These are phyloP conservation scores for Paracyclopina nana DNA, from an alignment of 1,140 invertebrate genomes.

Conservation along the genomic window DNA sequence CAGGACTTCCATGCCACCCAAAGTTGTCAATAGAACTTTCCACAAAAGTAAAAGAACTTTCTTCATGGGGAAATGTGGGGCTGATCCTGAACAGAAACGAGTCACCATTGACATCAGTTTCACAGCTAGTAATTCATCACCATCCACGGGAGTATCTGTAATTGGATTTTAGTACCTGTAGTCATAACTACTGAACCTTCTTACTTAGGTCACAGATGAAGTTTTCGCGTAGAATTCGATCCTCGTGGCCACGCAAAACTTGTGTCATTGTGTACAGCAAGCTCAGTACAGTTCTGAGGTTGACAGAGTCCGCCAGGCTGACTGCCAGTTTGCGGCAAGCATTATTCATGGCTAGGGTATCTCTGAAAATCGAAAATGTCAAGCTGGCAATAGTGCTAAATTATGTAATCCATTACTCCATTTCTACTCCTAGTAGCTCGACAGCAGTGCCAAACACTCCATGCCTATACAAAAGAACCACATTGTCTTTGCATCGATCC, in stretches of 20 bases:
- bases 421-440: conserved; percentile 80
- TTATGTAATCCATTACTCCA: conserved; percentile 41
- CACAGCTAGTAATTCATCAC: conserved; percentile 67
- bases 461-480: conserved; percentile 64
- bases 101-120: conserved; percentile 85
- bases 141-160: conserved; percentile 29
- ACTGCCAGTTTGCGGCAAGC: conserved; percentile 68
- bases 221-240: conserved; percentile 41
- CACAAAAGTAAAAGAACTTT: conserved; percentile 87
- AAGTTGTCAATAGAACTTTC: conserved; percentile 74
- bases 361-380: conserved; percentile 31
- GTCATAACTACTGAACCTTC: background rate
- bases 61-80: conserved; percentile 92
- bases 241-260: conserved; percentile 47
- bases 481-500: conserved; percentile 55
- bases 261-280: conserved; percentile 86
- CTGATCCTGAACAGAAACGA: conserved; percentile 73
- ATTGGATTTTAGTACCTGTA: conserved; percentile 13
- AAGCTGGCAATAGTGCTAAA: background rate
- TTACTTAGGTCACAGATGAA: conserved; percentile 62
- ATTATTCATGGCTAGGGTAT: conserved; percentile 45
- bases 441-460: conserved; percentile 73
- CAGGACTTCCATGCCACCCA: conserved; percentile 67
- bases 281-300: conserved; percentile 73
- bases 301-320: conserved; percentile 70